Percentiles rank a stretch among this genome's conserved stretches.
phyloP scores from a whole-genome alignment of 2,113 vertebrate species.

The Centropus bengalensis region DNA sequence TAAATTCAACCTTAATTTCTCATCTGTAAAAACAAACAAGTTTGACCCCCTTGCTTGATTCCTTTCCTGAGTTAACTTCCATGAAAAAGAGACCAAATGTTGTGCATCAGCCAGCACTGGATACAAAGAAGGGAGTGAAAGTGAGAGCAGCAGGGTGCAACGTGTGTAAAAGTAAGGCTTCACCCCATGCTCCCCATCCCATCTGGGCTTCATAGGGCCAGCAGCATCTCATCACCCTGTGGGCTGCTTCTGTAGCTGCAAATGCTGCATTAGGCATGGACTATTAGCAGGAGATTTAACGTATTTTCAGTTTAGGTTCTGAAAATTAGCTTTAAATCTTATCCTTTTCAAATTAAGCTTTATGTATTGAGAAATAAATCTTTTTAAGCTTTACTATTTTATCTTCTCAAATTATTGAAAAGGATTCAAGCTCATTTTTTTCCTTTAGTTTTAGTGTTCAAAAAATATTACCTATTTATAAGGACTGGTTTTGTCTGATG shows the following conservation, averaged over 20 bases:
- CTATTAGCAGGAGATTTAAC: not conserved
- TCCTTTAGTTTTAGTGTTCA: not conserved
- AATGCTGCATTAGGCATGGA: not conserved
- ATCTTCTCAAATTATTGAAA: not conserved
- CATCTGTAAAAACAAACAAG: not conserved
- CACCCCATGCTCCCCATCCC: accelerated
- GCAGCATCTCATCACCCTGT: not conserved
- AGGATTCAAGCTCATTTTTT: not conserved
- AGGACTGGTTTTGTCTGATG: not conserved
- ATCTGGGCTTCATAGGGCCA: accelerated
- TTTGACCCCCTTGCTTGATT: not conserved
- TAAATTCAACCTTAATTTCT: not conserved
- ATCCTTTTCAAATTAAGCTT: not conserved
- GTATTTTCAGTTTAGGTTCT: not conserved
- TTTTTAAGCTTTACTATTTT: not conserved
- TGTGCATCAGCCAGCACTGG: accelerated
- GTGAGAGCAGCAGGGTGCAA: accelerated
- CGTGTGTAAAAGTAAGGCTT: not conserved
- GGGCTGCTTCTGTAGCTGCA: not conserved
- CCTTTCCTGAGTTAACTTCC: not conserved
- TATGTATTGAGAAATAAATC: not conserved
- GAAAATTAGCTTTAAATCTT: not conserved
- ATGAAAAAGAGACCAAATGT: not conserved
- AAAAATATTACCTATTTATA: not conserved
- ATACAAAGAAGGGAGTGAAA: too few species aligned